These are phyloP conservation scores for Frieseomelitta varia DNA, from an alignment of 1,140 invertebrate genomes.

Conservation along the genomic window DNA sequence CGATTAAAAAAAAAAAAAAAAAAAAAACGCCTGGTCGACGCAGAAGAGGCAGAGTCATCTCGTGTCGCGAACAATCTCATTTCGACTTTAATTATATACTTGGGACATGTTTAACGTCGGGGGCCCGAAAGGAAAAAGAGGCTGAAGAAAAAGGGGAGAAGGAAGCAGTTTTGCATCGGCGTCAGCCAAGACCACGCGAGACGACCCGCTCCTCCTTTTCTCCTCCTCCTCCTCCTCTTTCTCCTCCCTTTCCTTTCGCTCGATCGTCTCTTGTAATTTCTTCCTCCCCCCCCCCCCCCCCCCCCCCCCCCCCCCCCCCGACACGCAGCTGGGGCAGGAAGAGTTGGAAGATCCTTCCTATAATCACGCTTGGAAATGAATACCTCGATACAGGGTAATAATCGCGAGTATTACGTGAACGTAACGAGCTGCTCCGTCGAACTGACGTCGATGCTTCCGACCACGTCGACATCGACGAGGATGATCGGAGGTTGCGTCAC, in stretches of 20 bases:
- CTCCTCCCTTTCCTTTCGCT: conserved; percentile 39
- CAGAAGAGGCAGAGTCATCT: conserved; percentile 6
- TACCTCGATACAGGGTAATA: conserved; percentile 54
- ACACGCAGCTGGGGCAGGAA: conserved; percentile 39
- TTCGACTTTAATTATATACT: conserved; percentile 69
- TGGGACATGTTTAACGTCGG: conserved; percentile 59
- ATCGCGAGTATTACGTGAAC: conserved; percentile 45
- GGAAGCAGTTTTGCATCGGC: conserved; percentile 61
- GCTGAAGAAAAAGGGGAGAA: background rate
- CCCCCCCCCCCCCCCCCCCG: background rate
- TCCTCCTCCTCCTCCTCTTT: conserved; percentile 48
- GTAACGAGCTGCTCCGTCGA: conserved; percentile 40
- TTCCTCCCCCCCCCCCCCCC: too few species aligned
- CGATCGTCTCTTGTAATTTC: conserved; percentile 27
- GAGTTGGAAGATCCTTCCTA: conserved; percentile 30
- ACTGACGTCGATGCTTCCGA: conserved; percentile 12
- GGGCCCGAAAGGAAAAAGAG: conserved; percentile 17
- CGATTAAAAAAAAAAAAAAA: background rate
- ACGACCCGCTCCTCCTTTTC: too few species aligned
- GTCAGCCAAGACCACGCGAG: conserved; percentile 66
- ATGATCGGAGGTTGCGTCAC: background rate
- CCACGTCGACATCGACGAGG: background rate
- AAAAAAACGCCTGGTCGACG: too few species aligned
- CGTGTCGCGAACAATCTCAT: conserved; percentile 68
- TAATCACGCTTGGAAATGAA: conserved; percentile 52